A percentile compares a stretch with the other conserved stretches of the same genome.
Conservation (phyloP, 2,888 invertebrate genomes). For the Sminthurinus aureus region DNA sequence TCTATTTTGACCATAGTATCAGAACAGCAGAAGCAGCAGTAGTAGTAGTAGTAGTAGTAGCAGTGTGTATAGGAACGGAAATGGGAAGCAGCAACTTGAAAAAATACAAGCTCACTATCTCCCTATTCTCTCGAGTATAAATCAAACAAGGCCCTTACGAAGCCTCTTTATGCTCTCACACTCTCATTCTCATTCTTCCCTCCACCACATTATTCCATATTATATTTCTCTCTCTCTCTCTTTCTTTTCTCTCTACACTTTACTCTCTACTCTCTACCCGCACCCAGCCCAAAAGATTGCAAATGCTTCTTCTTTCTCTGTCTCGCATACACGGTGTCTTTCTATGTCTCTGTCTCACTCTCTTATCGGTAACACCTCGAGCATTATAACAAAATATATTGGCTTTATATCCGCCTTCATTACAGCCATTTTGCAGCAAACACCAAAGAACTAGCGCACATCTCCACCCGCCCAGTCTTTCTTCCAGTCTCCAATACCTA, state of each 20-base stretch:
- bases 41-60: too few relatives aligned
- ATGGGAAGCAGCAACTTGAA: slow-evolving; percentile 43
- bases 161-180: slow-evolving; percentile 29
- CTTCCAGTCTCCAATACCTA: not conserved
- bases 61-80: slow-evolving; percentile 38
- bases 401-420: slow-evolving; percentile 59
- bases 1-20: not conserved
- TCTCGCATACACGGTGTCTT: slow-evolving; percentile 41
- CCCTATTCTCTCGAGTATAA: slow-evolving; percentile 35
- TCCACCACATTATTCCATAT: slow-evolving; percentile 21
- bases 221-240: slow-evolving; percentile 36
- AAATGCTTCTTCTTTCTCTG: slow-evolving; percentile 46
- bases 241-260: slow-evolving; percentile 32
- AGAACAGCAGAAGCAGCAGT: too few relatives aligned
- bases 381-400: slow-evolving; percentile 59
- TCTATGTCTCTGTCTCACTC: too few relatives aligned
- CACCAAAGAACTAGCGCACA: slow-evolving; percentile 12
- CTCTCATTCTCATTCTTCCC: slow-evolving; percentile 22
- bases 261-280: slow-evolving; percentile 12
- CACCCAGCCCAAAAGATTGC: slow-evolving; percentile 38
- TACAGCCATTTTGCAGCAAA: slow-evolving; percentile 48
- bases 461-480: not conserved
- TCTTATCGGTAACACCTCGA: slow-evolving; percentile 47
- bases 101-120: slow-evolving; percentile 39
- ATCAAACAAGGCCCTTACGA: slow-evolving; percentile 37